Percentiles rank a stretch among this genome's conserved stretches.
These are phyloP conservation scores for Lepidotrigona ventralis DNA, from an alignment of 1,140 invertebrate genomes.

Conservation along the genomic window DNA sequence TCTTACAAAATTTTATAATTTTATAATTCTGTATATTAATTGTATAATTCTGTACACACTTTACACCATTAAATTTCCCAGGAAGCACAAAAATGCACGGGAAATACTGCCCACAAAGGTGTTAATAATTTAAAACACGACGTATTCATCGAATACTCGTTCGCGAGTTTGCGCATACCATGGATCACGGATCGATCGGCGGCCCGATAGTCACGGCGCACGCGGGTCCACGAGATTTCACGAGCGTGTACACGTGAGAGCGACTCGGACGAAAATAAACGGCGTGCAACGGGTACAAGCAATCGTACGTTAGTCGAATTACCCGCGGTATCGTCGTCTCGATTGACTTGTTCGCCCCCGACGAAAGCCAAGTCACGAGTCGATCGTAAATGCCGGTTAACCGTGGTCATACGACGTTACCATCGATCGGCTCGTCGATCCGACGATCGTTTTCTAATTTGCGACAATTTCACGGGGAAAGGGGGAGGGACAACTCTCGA, in stretches of 20 bases:
- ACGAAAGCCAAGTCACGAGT: slow-evolving; percentile 22
- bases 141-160: neutral
- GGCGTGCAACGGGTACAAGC: neutral
- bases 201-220: neutral
- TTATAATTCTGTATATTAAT: no score
- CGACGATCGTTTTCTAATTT: neutral
- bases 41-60: no score
- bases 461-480: slow-evolving; percentile 13
- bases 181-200: neutral
- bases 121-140: neutral
- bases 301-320: slow-evolving; percentile 13
- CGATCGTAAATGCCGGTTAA: slow-evolving; percentile 20
- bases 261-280: slow-evolving; percentile 9
- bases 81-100: no score
- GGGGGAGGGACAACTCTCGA: neutral
- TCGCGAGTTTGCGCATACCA: neutral
- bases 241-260: neutral
- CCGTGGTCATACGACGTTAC: neutral
- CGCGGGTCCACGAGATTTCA: neutral
- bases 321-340: slow-evolving; percentile 1
- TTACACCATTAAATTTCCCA: no score
- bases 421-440: neutral
- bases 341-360: slow-evolving; percentile 30
- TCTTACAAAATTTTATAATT: no score
- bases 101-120: neutral